phyloP scores from a whole-genome alignment of 2,888 invertebrate species.

The Halocaridina rubra region DNA sequence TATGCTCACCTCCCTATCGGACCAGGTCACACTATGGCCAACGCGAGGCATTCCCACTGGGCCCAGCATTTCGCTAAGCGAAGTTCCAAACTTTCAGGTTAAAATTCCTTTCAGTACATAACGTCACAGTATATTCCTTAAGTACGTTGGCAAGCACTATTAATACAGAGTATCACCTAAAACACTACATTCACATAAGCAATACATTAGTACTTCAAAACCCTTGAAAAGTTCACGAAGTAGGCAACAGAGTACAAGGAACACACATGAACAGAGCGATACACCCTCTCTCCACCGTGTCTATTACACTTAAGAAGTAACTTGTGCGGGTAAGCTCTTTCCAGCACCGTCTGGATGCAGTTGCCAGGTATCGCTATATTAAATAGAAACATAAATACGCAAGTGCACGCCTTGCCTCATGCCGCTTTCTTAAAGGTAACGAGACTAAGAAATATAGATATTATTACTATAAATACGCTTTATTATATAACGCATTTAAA shows the following conservation, averaged over 20 bases:
- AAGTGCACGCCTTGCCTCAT: too few species aligned
- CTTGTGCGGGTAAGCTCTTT: too few species aligned
- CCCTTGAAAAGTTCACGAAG: not conserved
- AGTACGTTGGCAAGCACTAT: not conserved
- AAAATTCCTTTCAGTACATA: not conserved
- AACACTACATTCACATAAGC: not conserved
- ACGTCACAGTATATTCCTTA: not conserved
- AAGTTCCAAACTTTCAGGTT: not conserved
- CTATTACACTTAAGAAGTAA: slow-evolving; percentile 36
- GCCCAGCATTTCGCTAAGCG: slow-evolving; percentile 36
- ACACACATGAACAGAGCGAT: not conserved
- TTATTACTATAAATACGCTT: too few species aligned
- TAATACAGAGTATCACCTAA: too few species aligned
- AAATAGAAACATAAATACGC: too few species aligned
- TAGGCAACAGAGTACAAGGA: not conserved
- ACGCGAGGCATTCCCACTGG: slow-evolving; percentile 47
- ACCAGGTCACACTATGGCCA: slow-evolving; percentile 60
- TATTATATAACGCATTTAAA: too few species aligned
- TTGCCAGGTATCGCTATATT: too few species aligned
- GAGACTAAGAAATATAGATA: too few species aligned
- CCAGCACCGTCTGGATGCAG: too few species aligned
- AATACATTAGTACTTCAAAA: not conserved
- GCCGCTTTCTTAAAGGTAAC: too few species aligned
- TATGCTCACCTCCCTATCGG: slow-evolving; percentile 56
- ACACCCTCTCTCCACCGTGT: slow-evolving; percentile 26